These are phyloP conservation scores for Lissocephala sabroskyi DNA, from an alignment of 2,888 invertebrate species.

Conservation along the genomic window DNA sequence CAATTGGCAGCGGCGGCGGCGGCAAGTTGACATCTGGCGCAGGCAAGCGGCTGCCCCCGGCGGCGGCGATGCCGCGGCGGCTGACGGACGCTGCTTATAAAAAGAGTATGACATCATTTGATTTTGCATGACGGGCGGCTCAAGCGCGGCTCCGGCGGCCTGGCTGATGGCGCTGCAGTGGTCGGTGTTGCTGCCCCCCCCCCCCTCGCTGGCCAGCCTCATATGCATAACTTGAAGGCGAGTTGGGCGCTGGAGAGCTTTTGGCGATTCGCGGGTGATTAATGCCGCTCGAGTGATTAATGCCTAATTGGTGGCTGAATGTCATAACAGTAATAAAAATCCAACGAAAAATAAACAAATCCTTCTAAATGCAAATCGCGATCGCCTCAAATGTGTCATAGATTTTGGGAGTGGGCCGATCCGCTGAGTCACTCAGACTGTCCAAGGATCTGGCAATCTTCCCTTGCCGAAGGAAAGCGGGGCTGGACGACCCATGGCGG, in stretches of 20 bases:
- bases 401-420: conserved; percentile 5
- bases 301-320: conserved; percentile 59
- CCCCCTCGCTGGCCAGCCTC: neutral
- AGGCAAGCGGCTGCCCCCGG: conserved; percentile 11
- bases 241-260: conserved; percentile 22
- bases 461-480: too few relatives aligned
- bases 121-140: conserved; percentile 41
- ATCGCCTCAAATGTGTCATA: conserved; percentile 38
- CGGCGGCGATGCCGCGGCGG: conserved; percentile 18
- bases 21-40: conserved; percentile 27
- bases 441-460: too few relatives aligned
- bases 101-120: conserved; percentile 52
- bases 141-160: too few relatives aligned
- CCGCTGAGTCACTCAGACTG: neutral
- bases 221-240: conserved; percentile 27
- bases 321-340: conserved; percentile 55
- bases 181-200: too few relatives aligned
- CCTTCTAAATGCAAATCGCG: conserved; percentile 46
- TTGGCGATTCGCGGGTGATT: conserved; percentile 27
- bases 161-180: too few relatives aligned
- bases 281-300: conserved; percentile 47
- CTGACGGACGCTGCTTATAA: conserved; percentile 34
- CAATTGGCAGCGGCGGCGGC: too few relatives aligned
- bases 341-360: conserved; percentile 29
- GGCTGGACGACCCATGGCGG: neutral